Base-by-base conservation (phyloP, 1,140 invertebrate species). In the Drosophila parabipectinata region DNA sequence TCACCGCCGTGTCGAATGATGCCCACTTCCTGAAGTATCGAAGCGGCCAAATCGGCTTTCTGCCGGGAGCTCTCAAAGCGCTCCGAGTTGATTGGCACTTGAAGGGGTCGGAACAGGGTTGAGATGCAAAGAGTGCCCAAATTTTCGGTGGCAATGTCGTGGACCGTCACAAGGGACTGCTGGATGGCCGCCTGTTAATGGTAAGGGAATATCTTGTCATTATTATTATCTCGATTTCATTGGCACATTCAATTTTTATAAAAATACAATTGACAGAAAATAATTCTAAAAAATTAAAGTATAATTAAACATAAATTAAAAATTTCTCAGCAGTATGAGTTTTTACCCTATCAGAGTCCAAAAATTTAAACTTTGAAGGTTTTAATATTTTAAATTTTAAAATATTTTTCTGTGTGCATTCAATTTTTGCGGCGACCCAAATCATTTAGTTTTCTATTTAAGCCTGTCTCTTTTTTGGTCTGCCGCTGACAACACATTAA, bases 71-170 rank as follows among this genome's bases (percentile, higher is more conserved):
- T 92, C 80, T 96, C 95, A 92, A 95, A 96, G 18, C 94, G 92
- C 10, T 93, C 90, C 2, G 95, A 93, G 87, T 95, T 94, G 62
- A 97, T 90, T 9, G 94, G 94, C 48, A 95, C 94, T 34, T 94
- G 93, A 37, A 96, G 92, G 5, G 94, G 93, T 45, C 95, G 94
- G 91, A 94, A 96, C 21, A 93, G 93, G 79, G 94, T 94, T 6
- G 94, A 95, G 60, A 95, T 94, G 90, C 95, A 96, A 52, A 96
- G 92, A n/a, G 94, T 93, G 4, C 95, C 95, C 61, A 95, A 93
- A 54, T 95, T 95, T 61, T 94, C 94, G 1, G 94, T 94, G 34
- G 95, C 94, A 68, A 96, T 95, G 47, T 95, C 95, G 91, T 96
- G 94, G 58, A 96, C 95, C 39, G 94, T 93, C 39, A 94, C 93